Conservation (phyloP, 2,113 vertebrate genomes). For the Gymnorhina tibicen region DNA sequence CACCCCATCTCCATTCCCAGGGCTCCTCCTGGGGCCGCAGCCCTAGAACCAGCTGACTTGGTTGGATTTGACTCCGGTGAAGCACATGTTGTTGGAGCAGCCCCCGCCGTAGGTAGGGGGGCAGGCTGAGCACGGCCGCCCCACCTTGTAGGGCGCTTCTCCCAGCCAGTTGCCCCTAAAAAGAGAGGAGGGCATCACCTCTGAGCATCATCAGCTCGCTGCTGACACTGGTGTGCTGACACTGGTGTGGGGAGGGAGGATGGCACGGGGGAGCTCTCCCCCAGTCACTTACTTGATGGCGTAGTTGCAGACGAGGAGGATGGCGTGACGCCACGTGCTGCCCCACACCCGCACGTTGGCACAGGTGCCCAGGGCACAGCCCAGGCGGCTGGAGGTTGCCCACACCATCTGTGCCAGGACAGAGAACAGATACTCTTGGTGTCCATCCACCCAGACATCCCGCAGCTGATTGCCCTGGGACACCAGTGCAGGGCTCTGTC, state of each 20-base stretch:
- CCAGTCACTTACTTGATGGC: constrained; percentile 83
- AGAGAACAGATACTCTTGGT: background rate
- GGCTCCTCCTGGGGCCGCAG: background rate
- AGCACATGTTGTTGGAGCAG: constrained; percentile 87
- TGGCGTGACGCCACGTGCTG: constrained; percentile 76
- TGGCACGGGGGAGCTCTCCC: fast-evolving
- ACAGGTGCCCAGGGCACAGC: constrained; percentile 83
- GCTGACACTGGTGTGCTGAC: fast-evolving
- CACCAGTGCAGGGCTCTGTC: fast-evolving
- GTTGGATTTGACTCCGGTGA: constrained; percentile 70
- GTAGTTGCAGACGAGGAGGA: constrained; percentile 90
- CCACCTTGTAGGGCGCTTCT: constrained; percentile 83
- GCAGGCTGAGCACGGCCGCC: constrained; percentile 83
- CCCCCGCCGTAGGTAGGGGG: constrained; percentile 79
- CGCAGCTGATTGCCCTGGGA: fast-evolving
- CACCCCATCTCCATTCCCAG: background rate
- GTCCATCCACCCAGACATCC: background rate
- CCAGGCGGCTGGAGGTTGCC: constrained; percentile 84
- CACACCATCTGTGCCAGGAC: constrained; percentile 85
- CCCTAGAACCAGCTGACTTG: constrained; percentile 66
- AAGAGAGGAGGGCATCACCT: constrained; percentile 38
- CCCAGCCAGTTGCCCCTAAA: constrained; percentile 90
- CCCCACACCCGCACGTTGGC: constrained; percentile 80
- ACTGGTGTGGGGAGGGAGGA: background rate
- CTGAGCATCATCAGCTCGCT: background rate